Conservation (phyloP, 2,888 invertebrate genomes). For the Drosophila quinaria region DNA sequence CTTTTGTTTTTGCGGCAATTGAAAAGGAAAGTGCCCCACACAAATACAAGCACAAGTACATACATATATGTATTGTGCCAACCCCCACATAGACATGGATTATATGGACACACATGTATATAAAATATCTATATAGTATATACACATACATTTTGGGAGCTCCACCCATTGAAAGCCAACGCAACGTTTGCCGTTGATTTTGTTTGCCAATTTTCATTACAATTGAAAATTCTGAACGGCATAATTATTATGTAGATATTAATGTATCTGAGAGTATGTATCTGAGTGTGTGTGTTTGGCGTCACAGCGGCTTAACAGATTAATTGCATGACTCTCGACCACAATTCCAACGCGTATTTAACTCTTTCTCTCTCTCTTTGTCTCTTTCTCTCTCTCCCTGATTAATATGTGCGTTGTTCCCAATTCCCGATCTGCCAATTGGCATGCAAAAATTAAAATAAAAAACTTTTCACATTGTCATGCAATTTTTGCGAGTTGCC, state of each 20-base stretch:
- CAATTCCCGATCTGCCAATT: constrained; percentile 49
- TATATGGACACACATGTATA: constrained; percentile 5
- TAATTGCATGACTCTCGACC: constrained; percentile 61
- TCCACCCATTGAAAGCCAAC: constrained; percentile 43
- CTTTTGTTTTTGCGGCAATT: constrained; percentile 47
- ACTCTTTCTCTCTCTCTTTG: neutral
- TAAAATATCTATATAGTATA: neutral
- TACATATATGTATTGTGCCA: constrained; percentile 10
- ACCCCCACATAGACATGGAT: constrained; percentile 30
- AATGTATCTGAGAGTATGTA: constrained; percentile 11
- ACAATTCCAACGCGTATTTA: constrained; percentile 29
- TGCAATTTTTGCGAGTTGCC: constrained; percentile 57
- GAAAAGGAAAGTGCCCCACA: constrained; percentile 64
- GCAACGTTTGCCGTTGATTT: constrained; percentile 7
- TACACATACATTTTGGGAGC: constrained; percentile 20
- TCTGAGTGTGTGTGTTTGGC: constrained; percentile 40
- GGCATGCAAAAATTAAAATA: constrained; percentile 35
- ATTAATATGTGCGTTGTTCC: constrained; percentile 36
- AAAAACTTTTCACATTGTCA: constrained; percentile 63
- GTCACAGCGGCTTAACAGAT: constrained; percentile 77
- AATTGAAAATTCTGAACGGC: constrained; percentile 48
- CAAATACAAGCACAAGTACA: constrained; percentile 10
- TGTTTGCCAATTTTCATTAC: constrained; percentile 31
- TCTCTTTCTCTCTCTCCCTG: constrained; percentile 6
- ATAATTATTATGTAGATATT: constrained; percentile 25